Conservation (phyloP, 2,113 vertebrate species). For the Manacus vitellinus region DNA sequence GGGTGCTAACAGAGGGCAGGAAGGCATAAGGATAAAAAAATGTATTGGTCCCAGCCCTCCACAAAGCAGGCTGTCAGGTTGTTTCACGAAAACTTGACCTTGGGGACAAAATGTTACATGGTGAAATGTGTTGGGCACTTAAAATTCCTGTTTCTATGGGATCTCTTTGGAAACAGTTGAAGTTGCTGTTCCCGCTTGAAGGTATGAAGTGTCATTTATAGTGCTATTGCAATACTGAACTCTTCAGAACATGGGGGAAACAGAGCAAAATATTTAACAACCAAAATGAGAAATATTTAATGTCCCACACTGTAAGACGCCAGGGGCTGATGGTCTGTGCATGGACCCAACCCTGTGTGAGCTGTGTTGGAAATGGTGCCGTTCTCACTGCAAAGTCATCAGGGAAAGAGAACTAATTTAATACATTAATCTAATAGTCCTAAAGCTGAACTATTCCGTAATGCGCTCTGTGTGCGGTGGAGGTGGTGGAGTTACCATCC, state of each 20-base stretch:
- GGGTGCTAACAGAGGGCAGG: neutral
- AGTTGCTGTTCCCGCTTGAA: neutral
- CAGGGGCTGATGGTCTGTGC: no score
- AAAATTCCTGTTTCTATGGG: neutral
- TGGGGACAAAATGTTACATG: neutral
- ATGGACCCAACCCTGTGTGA: rapidly evolving
- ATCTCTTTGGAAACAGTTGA: neutral
- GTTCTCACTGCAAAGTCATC: neutral
- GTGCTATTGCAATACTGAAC: neutral
- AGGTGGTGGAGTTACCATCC: neutral
- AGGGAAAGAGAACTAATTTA: neutral
- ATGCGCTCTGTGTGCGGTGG: neutral
- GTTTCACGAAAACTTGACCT: neutral
- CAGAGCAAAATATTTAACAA: neutral
- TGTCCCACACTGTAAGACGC: neutral
- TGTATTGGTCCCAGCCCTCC: neutral
- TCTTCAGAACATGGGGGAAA: neutral
- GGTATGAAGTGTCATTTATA: neutral
- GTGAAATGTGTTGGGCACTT: neutral
- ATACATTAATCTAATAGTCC: neutral
- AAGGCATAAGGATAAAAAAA: neutral
- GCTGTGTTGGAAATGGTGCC: neutral
- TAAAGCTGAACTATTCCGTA: neutral
- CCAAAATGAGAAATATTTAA: neutral
- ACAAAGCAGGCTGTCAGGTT: neutral